Evolutionary conservation across 2,113 vertebrate genomes (phyloP).

Genomic region (Fukomys damarensis): DNA sequence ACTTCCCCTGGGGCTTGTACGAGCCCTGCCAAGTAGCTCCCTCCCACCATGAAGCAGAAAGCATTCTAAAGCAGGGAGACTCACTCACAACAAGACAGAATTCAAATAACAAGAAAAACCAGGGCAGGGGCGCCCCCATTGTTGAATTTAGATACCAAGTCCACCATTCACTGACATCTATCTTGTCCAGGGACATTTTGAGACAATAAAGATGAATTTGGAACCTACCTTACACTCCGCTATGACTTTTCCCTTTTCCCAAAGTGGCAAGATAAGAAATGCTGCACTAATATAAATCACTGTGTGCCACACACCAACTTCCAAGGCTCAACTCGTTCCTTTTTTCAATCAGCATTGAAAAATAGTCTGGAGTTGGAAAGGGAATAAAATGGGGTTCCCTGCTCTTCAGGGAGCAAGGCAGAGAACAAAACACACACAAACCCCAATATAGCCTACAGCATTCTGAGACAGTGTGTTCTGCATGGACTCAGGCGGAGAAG

Average conservation of each 20-base stretch:
- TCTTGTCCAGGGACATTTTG: neutral
- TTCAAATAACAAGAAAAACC: neutral
- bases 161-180: neutral
- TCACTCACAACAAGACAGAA: neutral
- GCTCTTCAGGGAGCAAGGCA: neutral
- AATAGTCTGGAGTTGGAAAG: no score
- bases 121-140: neutral
- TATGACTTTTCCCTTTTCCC: neutral
- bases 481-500: neutral
- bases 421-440: neutral
- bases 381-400: neutral
- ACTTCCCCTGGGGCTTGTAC: slow-evolving; percentile 39
- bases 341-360: neutral
- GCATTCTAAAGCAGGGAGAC: neutral
- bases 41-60: fast-evolving
- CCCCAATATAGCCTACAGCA: fast-evolving
- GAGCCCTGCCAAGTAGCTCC: neutral
- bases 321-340: neutral
- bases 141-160: neutral
- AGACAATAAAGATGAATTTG: neutral
- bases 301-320: no score
- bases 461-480: neutral
- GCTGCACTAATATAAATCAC: fast-evolving
- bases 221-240: neutral
- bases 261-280: neutral